Conservation (phyloP, 2,797 vertebrate species). For the Myotis planiceps region DNA sequence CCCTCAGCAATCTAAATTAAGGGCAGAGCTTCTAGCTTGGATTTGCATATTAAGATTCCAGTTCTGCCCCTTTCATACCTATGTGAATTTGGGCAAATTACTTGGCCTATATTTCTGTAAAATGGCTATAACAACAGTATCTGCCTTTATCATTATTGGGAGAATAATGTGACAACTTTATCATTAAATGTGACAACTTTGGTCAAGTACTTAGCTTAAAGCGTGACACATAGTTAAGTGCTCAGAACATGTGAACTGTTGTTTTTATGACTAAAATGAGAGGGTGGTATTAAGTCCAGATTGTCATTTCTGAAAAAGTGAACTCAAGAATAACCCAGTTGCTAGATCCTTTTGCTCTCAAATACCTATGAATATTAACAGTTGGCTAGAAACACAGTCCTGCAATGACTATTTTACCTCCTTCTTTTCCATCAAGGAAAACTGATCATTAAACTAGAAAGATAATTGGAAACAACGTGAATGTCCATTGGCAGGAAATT, state of each 20-base stretch:
- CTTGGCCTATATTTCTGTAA: not conserved
- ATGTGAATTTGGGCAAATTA: not conserved
- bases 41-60: not conserved
- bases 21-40: not conserved
- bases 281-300: not conserved
- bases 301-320: not conserved
- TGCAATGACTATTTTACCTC: not conserved
- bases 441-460: slow-evolving; percentile 22
- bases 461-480: slow-evolving; percentile 39
- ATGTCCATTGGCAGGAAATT: slow-evolving; percentile 10
- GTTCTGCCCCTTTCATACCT: not conserved
- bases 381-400: not conserved
- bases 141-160: not conserved
- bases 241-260: slow-evolving; percentile 13
- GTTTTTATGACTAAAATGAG: not conserved
- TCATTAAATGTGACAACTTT: slow-evolving; percentile 4
- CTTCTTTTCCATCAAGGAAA: slow-evolving; percentile 7
- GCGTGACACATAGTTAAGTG: not conserved
- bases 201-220: not conserved
- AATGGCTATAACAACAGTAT: not conserved
- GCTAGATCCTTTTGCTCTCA: not conserved
- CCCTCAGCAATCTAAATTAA: not conserved
- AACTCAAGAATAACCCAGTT: not conserved
- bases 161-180: not conserved
- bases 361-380: not conserved